phyloP scores from a whole-genome alignment of 2,797 vertebrate genomes.

The Gambusia yucatana region DNA sequence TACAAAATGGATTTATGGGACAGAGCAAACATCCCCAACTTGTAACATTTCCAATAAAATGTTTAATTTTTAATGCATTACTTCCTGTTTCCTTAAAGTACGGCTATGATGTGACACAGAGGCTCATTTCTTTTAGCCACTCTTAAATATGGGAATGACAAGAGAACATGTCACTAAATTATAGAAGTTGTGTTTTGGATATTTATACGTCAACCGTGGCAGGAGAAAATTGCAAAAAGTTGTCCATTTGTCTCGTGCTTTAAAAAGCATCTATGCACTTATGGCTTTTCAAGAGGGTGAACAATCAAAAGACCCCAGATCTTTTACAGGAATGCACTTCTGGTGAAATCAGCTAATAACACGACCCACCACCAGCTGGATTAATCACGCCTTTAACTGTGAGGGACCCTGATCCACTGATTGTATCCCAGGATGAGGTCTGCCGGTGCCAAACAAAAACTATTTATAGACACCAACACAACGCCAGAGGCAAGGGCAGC shows the following conservation, averaged over 20 bases:
- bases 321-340: constrained; percentile 24
- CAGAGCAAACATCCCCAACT: neutral
- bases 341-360: constrained; percentile 38
- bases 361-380: constrained; percentile 45
- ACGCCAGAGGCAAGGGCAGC: neutral
- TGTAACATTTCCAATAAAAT: neutral
- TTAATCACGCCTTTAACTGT: constrained; percentile 64
- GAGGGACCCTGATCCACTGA: constrained; percentile 47
- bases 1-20: neutral
- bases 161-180: neutral
- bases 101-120: neutral
- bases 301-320: constrained; percentile 8
- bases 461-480: constrained; percentile 56
- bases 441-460: constrained; percentile 28
- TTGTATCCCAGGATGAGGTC: constrained; percentile 45
- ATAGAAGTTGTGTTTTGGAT: neutral
- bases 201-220: neutral
- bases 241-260: neutral
- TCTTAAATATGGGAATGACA: neutral
- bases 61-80: neutral
- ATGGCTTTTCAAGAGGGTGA: constrained; percentile 12
- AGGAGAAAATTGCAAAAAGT: neutral
- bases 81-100: neutral
- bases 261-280: neutral
- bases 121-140: neutral